These are phyloP conservation scores for Amphilophus citrinellus DNA, from an alignment of 2,113 vertebrate genomes.

Conservation along the genomic window DNA sequence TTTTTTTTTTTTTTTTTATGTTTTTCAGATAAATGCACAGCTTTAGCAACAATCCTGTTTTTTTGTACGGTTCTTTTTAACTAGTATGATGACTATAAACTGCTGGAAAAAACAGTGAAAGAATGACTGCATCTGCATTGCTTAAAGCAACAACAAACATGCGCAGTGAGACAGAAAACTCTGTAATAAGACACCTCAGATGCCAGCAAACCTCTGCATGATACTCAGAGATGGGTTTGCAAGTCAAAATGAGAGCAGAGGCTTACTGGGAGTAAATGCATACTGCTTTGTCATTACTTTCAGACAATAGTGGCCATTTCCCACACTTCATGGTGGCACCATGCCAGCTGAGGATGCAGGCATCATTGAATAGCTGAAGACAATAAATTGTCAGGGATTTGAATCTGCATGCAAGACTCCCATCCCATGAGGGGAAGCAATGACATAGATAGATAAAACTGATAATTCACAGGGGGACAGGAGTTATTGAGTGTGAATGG, in stretches of 20 bases:
- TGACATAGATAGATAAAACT: constrained; percentile 33
- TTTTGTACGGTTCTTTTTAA: neutral
- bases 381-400: constrained; percentile 27
- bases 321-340: neutral
- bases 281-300: constrained; percentile 46
- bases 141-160: no score
- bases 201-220: neutral
- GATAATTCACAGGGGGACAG: constrained; percentile 16
- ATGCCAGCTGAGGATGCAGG: constrained; percentile 50
- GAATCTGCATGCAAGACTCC: neutral
- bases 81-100: neutral
- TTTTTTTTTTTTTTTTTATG: no score
- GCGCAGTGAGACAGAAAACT: neutral
- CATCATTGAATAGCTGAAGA: constrained; percentile 34
- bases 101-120: neutral
- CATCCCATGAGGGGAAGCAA: neutral
- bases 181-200: neutral
- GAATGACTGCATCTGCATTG: neutral
- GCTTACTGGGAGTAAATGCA: neutral
- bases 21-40: no score
- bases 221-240: neutral
- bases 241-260: neutral
- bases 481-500: neutral
- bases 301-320: constrained; percentile 32
- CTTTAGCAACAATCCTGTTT: neutral